Evolutionary conservation across 1,140 invertebrate genomes (phyloP), one percentile per base, ranked within the genome.

Genomic region (Latrodectus geometricus): DNA sequence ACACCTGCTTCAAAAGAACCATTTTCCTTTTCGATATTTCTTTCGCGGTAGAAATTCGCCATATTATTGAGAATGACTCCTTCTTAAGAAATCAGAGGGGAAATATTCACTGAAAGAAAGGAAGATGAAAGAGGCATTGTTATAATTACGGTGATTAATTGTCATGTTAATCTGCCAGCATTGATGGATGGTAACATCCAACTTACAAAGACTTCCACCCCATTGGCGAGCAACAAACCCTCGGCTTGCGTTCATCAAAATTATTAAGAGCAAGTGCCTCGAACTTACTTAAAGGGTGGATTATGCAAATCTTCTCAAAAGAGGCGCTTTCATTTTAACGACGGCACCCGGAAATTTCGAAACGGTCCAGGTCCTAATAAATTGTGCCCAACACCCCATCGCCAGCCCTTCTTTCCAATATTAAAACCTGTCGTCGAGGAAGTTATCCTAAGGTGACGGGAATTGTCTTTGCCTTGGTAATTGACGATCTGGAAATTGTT

Each of bases 141-240:
- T 73, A 49, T 73, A 20, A 73, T 73, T 73, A 48, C 21, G 72
- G 48, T 73, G 72, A 73, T 73, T 73, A 73, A 73, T 73, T 73
- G 72, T 73, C 48, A 73, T 49, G 23, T 73, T 73, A 73, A 73
- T 73, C 49, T 14, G 8, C 23, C 48, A 14, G 8, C 8, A 73
- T 73, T 73, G 72, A 73, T 73, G 14, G 72, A 73, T 73, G 48
- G 72, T 9, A 15, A 73, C 35, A 73, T 69, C 72, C 35, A 69
- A 23, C 68, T 69, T n/a, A 69, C n/a, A 69, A 23, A n/a, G 17
- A 21, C 68, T 23, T 69, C 20, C 68, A 23, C 68, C 21, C 68
- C 20, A 69, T 69, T 69, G 68, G 20, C 17, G 17, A 69, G 21
- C 21, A 69, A 69, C 68, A 69, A 69, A 69, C 68, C 20, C 14